These are phyloP conservation scores for Halocynthia aurantium DNA, from an alignment of 23 tunicate species.

Conservation along the genomic window DNA sequence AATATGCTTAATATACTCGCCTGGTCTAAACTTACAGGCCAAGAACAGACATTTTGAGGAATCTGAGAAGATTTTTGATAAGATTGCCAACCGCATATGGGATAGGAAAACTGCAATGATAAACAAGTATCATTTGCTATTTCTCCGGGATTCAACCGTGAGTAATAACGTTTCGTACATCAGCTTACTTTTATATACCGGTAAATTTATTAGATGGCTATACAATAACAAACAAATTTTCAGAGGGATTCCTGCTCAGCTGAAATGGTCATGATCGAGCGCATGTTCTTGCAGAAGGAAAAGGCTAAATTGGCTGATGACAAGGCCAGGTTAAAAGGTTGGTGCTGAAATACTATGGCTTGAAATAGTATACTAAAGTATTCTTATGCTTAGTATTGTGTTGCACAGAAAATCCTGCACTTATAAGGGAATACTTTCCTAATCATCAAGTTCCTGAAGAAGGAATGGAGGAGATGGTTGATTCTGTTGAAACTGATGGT, in stretches of 20 bases:
- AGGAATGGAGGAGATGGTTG: no score
- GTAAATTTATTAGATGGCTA: no score
- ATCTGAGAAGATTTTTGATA: constrained; percentile 59
- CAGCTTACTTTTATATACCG: no score
- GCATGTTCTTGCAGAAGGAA: constrained; percentile 70
- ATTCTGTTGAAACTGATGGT: constrained; percentile 1
- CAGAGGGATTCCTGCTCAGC: constrained; percentile 70
- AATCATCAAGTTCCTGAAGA: constrained; percentile 5
- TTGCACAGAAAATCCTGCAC: constrained; percentile 20
- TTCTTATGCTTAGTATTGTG: not conserved
- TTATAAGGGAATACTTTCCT: constrained; percentile 23
- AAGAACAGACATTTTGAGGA: constrained; percentile 29
- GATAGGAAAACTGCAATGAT: constrained; percentile 29
- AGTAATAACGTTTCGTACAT: not conserved
- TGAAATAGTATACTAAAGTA: not conserved
- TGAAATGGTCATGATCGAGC: constrained; percentile 71
- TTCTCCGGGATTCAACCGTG: constrained; percentile 57
- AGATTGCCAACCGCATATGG: constrained; percentile 25
- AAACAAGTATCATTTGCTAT: constrained; percentile 57
- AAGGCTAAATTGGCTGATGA: constrained; percentile 34
- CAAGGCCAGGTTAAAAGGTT: constrained; percentile 56
- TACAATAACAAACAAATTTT: not conserved
- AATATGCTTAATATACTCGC: not conserved
- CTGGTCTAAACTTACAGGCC: not conserved
- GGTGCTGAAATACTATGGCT: not conserved